Percentiles rank a stretch among this genome's conserved stretches.
Conservation (phyloP, 2,888 invertebrate species). For the Diarsia brunnea region DNA sequence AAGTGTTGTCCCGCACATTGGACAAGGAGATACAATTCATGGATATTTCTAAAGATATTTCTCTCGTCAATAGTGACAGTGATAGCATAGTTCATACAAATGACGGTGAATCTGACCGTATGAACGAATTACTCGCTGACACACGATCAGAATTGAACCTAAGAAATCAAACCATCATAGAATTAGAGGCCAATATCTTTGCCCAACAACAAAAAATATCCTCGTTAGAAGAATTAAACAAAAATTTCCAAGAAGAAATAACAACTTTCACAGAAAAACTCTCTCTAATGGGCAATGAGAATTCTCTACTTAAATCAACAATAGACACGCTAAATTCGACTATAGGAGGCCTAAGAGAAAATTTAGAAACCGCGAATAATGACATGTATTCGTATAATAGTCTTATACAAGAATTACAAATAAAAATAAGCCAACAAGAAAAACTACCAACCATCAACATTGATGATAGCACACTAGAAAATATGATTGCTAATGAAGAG, state of each 20-base stretch:
- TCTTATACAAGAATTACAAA: conserved; percentile 81
- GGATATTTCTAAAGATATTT: conserved; percentile 82
- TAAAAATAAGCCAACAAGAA: conserved; percentile 75
- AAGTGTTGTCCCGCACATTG: conserved; percentile 65
- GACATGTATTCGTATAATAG: conserved; percentile 81
- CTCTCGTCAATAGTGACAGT: conserved; percentile 80
- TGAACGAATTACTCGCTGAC: conserved; percentile 69
- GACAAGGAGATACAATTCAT: conserved; percentile 77
- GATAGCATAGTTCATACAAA: conserved; percentile 74
- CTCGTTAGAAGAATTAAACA: conserved; percentile 76
- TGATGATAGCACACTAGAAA: conserved; percentile 75
- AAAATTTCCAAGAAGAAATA: conserved; percentile 74
- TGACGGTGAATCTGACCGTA: conserved; percentile 67
- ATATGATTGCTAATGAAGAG: conserved; percentile 82
- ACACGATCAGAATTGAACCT: conserved; percentile 74
- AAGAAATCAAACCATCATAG: conserved; percentile 75
- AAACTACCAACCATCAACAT: conserved; percentile 67
- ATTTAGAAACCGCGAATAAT: conserved; percentile 72
- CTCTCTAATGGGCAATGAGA: conserved; percentile 76
- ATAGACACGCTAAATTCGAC: conserved; percentile 79
- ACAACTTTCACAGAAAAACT: conserved; percentile 75
- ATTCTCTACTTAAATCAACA: conserved; percentile 76
- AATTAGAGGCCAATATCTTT: conserved; percentile 77
- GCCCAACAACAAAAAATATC: conserved; percentile 76
- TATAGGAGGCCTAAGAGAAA: conserved; percentile 77